Evolutionary conservation across 2,888 invertebrate genomes (phyloP), one percentile per base, ranked within the genome.

Genomic region (Eledone cirrhosa): DNA sequence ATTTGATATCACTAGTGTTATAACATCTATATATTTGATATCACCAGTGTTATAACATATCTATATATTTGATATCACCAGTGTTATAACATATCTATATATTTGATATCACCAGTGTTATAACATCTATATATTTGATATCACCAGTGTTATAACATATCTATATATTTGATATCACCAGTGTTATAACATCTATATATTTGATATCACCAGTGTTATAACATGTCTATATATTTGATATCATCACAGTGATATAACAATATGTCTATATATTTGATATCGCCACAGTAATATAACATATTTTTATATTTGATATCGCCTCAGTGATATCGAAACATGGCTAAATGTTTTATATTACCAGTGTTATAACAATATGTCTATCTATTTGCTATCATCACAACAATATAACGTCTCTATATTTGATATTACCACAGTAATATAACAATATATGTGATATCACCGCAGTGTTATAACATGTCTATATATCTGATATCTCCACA

Each of bases 1-100:
- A 0, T 72, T 2, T 75, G 29, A 59, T 78, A 48, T 80, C 83
- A 77, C 81, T 82, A 69, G 84, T 85, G 86, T 59, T 86, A 86
- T 78, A 85, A 83, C 63, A 79, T 89, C 31, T n/a, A n/a, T n/a
- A n/a, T n/a, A n/a, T n/a, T n/a, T n/a, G n/a, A n/a, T n/a, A n/a
- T n/a, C n/a, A n/a, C n/a, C n/a, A n/a, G n/a, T 41, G 31, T 19
- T 14, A 41, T 41, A 41, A 41, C 41, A 41, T 11, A 8, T 41
- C 0, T 8, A 41, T 48, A 33, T 27, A 0, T 72, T 2, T 75
- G 29, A 59, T 78, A 48, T 80, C 83, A 77, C 81, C 81, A 69
- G 84, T 85, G 86, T 59, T 86, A 86, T 78, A 85, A 83, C 63
- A 79, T 89, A n/a, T n/a, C n/a, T n/a, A n/a, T n/a, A n/a, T n/a